Percentiles rank a stretch among this genome's conserved stretches.
Conservation (phyloP, 2,797 vertebrate genomes). For the Cichlasoma orientale region DNA sequence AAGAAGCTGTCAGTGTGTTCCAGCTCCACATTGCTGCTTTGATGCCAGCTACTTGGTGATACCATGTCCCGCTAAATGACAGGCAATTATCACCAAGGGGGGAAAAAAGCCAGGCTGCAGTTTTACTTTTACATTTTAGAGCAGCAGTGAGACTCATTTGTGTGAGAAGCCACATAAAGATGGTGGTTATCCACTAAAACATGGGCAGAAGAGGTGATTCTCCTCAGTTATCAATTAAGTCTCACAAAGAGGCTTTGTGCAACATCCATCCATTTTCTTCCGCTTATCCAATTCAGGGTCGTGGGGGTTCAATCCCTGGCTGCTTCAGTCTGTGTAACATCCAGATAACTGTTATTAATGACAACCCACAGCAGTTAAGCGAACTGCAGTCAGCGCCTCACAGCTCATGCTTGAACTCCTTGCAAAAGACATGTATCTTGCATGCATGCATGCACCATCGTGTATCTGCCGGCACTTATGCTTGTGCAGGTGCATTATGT, state of each 20-base stretch:
- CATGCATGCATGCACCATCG: background rate
- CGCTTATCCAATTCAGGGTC: too few species aligned
- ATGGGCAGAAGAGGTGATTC: background rate
- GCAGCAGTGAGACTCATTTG: background rate
- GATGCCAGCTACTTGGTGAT: conserved; percentile 76
- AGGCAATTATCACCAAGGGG: conserved; percentile 40
- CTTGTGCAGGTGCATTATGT: too few species aligned
- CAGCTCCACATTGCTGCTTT: conserved; percentile 83
- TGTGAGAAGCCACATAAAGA: background rate
- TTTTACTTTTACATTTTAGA: conserved; percentile 21
- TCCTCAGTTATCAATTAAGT: conserved; percentile 2
- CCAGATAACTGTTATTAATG: background rate
- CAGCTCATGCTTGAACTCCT: background rate
- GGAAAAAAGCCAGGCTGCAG: conserved; percentile 3
- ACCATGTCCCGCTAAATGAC: conserved; percentile 73
- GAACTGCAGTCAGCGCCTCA: background rate
- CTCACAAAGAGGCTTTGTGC: background rate
- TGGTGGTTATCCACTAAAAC: background rate
- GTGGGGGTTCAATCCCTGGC: too few species aligned
- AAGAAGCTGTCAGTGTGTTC: conserved; percentile 84
- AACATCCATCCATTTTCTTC: too few species aligned
- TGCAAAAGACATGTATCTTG: background rate
- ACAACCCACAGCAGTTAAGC: background rate
- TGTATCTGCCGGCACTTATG: background rate
- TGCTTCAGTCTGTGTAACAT: background rate